Base-by-base conservation (phyloP, 1,140 invertebrate species). In the Ceratosolen solmsi region DNA sequence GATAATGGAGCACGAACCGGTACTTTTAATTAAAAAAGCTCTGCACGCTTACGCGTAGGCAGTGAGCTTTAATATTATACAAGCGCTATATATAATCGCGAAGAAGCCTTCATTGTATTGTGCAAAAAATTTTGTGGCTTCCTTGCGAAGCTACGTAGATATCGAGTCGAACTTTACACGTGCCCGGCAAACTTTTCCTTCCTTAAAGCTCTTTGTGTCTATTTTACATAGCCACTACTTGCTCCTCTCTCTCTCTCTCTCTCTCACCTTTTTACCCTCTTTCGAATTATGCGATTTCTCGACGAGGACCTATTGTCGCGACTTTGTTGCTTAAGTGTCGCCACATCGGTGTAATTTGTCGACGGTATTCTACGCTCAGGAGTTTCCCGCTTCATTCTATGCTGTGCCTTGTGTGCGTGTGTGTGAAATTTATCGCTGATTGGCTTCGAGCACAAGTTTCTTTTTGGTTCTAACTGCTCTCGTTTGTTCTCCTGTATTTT, bases 1-100 rank as follows among this genome's bases (percentile, higher is more conserved):
- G 87, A 89, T 89, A 89, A 89, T 88, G 82, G 85, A 30, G 25
- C 33, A 38, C 41, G 22, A 51, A 17, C 83, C 77, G 82, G 85
- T 87, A 86, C 83, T 89, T 89, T 90, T 90, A 90, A 90, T 89
- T 89, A 90, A 89, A 89, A 88, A 89, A 88, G 85, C 85, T 79
- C 51, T 71, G 73, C 75, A 73, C 54, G 68, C 30, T 75, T 82
- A 83, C 83, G 79, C 73, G 83, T 84, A 83, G 8, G 33, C 20
- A 25, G 22, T 0, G 33, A 33, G 1, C 11, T 68, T 27, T 68
- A 68, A 38, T 68, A n/a, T 17, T n/a, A 33, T 68, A n/a, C 0
- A 68, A 65, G 63, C 36, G 25, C 3, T 65, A 36, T 65, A 36
- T 5, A 11, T 88, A 68, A 25, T 11, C 49, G 27, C 22, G 30